Percentiles rank a stretch among this genome's conserved stretches.
Conservation (phyloP, 1,140 invertebrate genomes). For the Drosophila melanica region DNA sequence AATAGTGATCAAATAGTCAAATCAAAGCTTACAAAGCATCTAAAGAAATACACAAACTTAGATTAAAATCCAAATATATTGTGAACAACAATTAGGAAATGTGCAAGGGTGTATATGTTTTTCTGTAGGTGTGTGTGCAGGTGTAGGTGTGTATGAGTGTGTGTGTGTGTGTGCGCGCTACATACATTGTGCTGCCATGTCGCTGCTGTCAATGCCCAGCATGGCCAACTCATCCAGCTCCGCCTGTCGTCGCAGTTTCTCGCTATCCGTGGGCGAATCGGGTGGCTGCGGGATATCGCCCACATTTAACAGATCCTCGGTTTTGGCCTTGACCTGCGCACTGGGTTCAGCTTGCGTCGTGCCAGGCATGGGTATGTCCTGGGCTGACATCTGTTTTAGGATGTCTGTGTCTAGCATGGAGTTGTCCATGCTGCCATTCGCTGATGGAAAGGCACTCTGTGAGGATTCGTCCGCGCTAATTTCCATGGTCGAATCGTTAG, state of each 20-base stretch:
- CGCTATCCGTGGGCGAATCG: conserved; percentile 67
- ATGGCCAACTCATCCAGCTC: conserved; percentile 88
- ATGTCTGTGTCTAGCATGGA: conserved; percentile 8
- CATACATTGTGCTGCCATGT: conserved; percentile 87
- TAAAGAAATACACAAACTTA: conserved; percentile 42
- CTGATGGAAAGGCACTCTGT: conserved; percentile 1
- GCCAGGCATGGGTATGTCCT: conserved; percentile 66
- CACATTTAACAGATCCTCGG: conserved; percentile 41
- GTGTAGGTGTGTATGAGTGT: conserved; percentile 3
- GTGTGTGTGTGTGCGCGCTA: conserved; percentile 31
- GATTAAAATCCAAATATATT: conserved; percentile 3
- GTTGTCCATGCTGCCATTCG: conserved; percentile 48
- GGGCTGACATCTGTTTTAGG: conserved; percentile 36
- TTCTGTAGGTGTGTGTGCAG: background rate
- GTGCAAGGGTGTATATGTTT: conserved; percentile 8
- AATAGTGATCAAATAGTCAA: conserved; percentile 30
- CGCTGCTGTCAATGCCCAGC: conserved; percentile 88
- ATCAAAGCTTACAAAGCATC: conserved; percentile 62
- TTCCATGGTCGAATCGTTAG: conserved; percentile 26
- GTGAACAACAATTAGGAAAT: background rate
- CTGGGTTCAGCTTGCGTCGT: conserved; percentile 31
- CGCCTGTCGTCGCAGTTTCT: conserved; percentile 84
- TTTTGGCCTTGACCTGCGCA: conserved; percentile 19
- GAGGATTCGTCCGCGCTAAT: conserved; percentile 25
- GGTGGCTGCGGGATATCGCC: conserved; percentile 70